Evolutionary conservation across 2,113 vertebrate genomes (phyloP).

Genomic region (Tenrec ecaudatus): DNA sequence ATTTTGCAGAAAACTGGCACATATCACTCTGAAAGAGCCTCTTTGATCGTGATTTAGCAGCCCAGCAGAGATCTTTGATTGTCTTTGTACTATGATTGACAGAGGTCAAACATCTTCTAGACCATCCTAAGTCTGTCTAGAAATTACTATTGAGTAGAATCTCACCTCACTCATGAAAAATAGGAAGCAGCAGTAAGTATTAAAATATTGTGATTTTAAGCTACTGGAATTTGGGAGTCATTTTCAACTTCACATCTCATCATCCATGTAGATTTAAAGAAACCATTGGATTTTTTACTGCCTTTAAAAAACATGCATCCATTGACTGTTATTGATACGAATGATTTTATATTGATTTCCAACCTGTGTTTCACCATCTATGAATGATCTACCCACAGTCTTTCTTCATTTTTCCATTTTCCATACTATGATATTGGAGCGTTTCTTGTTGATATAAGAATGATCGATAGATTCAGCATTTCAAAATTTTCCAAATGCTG

Average conservation of each 20-base stretch:
- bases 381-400: background rate
- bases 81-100: background rate
- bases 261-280: too few species aligned
- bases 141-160: background rate
- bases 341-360: background rate
- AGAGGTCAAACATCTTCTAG: background rate
- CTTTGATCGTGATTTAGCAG: background rate
- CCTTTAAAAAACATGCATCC: background rate
- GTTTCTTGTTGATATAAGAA: background rate
- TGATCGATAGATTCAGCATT: constrained; percentile 3
- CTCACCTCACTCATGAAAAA: too few species aligned
- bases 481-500: background rate
- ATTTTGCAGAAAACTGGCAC: background rate
- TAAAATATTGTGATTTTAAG: background rate
- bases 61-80: background rate
- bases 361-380: background rate
- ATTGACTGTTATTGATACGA: background rate
- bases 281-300: background rate
- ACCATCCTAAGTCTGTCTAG: background rate
- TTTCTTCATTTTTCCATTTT: background rate
- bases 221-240: background rate
- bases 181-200: background rate
- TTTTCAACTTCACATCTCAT: background rate
- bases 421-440: background rate
- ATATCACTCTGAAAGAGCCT: background rate